These are phyloP conservation scores for Fissipunctia ypsillon DNA, from an alignment of 2,888 invertebrate species.

Conservation along the genomic window DNA sequence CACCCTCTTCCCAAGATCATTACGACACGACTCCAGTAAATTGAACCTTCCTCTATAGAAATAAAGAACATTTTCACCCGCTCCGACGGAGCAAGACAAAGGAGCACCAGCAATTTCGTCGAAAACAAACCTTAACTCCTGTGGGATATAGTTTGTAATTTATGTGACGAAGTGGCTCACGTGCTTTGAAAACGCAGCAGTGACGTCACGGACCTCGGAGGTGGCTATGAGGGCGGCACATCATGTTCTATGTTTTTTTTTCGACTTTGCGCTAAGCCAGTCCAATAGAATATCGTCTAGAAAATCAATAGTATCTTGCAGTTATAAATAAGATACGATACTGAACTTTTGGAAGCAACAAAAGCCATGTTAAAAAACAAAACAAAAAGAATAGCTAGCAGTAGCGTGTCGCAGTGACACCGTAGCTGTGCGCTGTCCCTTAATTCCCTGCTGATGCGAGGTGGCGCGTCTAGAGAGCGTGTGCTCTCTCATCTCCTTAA, in stretches of 20 bases:
- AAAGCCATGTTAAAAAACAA: constrained; percentile 9
- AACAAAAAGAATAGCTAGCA: constrained; percentile 21
- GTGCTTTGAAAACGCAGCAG: constrained; percentile 85
- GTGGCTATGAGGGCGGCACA: constrained; percentile 68
- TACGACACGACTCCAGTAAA: constrained; percentile 74
- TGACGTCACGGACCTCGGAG: constrained; percentile 83
- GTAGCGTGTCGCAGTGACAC: constrained; percentile 56
- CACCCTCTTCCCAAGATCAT: constrained; percentile 89
- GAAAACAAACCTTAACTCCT: constrained; percentile 89
- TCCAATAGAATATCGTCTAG: constrained; percentile 17
- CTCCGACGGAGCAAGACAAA: constrained; percentile 82
- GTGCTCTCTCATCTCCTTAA: constrained; percentile 91
- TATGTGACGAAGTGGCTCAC: constrained; percentile 86
- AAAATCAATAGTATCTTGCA: constrained; percentile 49
- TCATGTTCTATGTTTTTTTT: constrained; percentile 24
- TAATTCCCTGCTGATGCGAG: constrained; percentile 86
- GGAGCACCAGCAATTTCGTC: constrained; percentile 86
- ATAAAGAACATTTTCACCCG: constrained; percentile 77
- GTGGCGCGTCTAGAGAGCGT: constrained; percentile 89
- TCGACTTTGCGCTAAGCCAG: constrained; percentile 26
- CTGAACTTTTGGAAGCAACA: constrained; percentile 21
- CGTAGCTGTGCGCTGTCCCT: constrained; percentile 70
- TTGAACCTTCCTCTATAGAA: constrained; percentile 74
- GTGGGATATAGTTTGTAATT: constrained; percentile 89
- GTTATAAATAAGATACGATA: constrained; percentile 36